Conservation (phyloP, 2,888 invertebrate genomes). For the Andrena trimmerana region DNA sequence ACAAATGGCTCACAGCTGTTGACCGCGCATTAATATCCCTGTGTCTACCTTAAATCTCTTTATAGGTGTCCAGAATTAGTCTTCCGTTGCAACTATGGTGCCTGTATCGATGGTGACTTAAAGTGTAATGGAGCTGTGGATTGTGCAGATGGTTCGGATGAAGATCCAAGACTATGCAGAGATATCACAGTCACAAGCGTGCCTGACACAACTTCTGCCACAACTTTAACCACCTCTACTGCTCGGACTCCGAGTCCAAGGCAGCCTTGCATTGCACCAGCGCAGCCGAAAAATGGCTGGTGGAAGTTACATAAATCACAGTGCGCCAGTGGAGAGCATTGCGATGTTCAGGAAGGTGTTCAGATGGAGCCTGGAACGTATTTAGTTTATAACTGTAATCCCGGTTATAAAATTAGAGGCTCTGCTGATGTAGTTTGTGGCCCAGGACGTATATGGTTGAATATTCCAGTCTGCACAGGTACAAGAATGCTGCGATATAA, state of each 20-base stretch:
- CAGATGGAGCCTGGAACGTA: slow-evolving; percentile 73
- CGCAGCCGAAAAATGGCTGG: slow-evolving; percentile 76
- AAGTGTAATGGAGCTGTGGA: slow-evolving; percentile 81
- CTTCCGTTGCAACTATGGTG: slow-evolving; percentile 84
- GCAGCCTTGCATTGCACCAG: slow-evolving; percentile 73
- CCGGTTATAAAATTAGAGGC: slow-evolving; percentile 74
- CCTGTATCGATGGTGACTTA: slow-evolving; percentile 81
- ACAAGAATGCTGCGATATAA: slow-evolving; percentile 26
- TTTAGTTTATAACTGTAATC: slow-evolving; percentile 78
- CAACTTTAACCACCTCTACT: slow-evolving; percentile 13
- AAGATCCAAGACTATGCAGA: slow-evolving; percentile 73
- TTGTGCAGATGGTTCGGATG: slow-evolving; percentile 85
- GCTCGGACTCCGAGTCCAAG: slow-evolving; percentile 19
- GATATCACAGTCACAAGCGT: background rate
- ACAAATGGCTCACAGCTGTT: background rate
- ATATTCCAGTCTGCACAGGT: slow-evolving; percentile 78
- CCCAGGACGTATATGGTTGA: slow-evolving; percentile 75
- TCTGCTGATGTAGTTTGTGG: slow-evolving; percentile 74
- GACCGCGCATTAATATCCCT: background rate
- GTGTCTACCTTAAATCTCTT: slow-evolving; percentile 19
- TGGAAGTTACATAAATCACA: slow-evolving; percentile 75
- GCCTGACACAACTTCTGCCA: slow-evolving; percentile 15
- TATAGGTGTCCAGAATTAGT: slow-evolving; percentile 79
- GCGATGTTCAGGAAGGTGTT: slow-evolving; percentile 60
- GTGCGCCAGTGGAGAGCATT: slow-evolving; percentile 70